These are phyloP conservation scores for Zaprionus lachaisei DNA, from an alignment of 1,140 invertebrate species.

Conservation along the genomic window DNA sequence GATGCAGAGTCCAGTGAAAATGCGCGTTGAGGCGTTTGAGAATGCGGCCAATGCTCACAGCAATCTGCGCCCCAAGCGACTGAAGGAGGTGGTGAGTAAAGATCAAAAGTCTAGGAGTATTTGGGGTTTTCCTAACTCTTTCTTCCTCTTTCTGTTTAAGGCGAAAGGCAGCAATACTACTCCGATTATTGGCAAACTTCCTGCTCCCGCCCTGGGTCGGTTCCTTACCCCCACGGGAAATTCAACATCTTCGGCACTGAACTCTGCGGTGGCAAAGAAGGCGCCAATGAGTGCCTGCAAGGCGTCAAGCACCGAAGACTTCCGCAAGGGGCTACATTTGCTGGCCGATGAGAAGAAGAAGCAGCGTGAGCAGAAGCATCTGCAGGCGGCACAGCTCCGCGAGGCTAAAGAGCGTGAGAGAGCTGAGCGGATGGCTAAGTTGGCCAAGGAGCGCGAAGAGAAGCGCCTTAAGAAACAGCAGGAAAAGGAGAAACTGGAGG, in stretches of 20 bases:
- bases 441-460: constrained; percentile 86
- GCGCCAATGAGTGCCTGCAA: constrained; percentile 71
- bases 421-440: constrained; percentile 85
- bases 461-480: constrained; percentile 85
- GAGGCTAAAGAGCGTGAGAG: constrained; percentile 86
- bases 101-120: background rate
- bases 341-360: constrained; percentile 86
- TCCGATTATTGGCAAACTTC: constrained; percentile 67
- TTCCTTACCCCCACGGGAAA: constrained; percentile 78
- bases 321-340: constrained; percentile 76
- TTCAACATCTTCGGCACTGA: constrained; percentile 31
- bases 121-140: background rate
- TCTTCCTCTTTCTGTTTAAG: background rate
- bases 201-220: constrained; percentile 64
- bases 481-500: constrained; percentile 79
- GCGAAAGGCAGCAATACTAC: constrained; percentile 51
- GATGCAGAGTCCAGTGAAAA: constrained; percentile 87
- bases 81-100: constrained; percentile 57
- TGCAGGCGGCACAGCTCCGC: constrained; percentile 86
- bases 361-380: constrained; percentile 87
- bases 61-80: constrained; percentile 53
- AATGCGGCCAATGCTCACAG: constrained; percentile 78
- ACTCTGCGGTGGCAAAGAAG: constrained; percentile 65
- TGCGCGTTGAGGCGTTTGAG: constrained; percentile 88
- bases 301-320: constrained; percentile 71